Base-by-base conservation (phyloP, 1,140 invertebrate genomes). In the Meloidogyne chitwoodi region DNA sequence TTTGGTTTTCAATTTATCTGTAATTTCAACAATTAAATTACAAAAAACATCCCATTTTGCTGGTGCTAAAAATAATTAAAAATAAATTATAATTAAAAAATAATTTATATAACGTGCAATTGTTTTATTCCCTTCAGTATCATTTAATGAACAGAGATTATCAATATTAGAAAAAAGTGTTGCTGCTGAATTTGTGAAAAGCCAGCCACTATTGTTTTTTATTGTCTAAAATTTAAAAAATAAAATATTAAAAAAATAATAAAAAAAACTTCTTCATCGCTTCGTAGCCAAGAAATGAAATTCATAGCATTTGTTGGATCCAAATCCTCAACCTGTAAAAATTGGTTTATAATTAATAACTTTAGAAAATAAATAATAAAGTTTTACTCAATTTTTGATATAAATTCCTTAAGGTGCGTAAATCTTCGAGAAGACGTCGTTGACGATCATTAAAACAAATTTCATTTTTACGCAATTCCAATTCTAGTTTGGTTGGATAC, bases 181-280 rank as follows among this genome's bases (percentile, higher is more conserved):
- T 29, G 65, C 63, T 19, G 85, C 85, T 4, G 83, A 83, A 16
- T 82, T 77, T 12, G 84, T 81, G 24, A 85, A 73, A 10, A 85
- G 24, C 84, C 83, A 85, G 16, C 83, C 83, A 63, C 80, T 83
- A 38, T 85, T 87, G 14, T 85, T 83, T 66, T 84, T 79, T 0
- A 84, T 29, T 16, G 80, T 71, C 79, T 80, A 62, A 74, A 75
- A 24, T 31, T 34, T 24, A 4, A 74, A 19, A 48, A 19, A 10
- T 19, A 48, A 19, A 48, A 4, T 48, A 2, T 44, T 44, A 48
- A 19, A 48, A 38, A 8, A 38, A 8, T 38, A 38, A 38, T 10
- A 80, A 71, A 63, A 62, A 29, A n/a, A 66, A 85, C 81, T 22
- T 83, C 83, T 74, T 86, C 84, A 34, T 85, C 80, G 22, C 44